A percentile compares a stretch with the other conserved stretches of the same genome.
Conservation (phyloP, 2,888 invertebrate genomes). For the Hemistola chrysoprasaria region DNA sequence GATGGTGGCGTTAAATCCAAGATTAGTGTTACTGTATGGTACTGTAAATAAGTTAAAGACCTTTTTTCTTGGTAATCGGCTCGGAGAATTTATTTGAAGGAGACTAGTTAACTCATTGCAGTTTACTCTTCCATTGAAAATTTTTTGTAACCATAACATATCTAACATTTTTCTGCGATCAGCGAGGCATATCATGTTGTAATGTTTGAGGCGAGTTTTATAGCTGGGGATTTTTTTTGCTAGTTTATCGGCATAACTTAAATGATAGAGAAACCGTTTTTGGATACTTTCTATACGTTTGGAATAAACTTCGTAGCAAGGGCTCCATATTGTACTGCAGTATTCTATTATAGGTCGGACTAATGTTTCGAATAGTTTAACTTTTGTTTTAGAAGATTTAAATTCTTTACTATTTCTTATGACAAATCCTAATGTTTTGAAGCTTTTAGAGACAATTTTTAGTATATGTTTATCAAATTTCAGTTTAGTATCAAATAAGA, state of each 20-base stretch:
- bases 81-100: background rate
- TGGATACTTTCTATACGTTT: background rate
- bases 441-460: background rate
- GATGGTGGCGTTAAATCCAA: no score
- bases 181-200: no score
- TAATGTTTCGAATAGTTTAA: background rate
- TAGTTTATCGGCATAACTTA: no score
- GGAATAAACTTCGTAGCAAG: background rate
- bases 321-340: slow-evolving; percentile 1
- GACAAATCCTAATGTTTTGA: background rate
- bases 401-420: background rate
- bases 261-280: no score
- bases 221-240: no score
- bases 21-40: no score
- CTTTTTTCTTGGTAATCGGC: no score
- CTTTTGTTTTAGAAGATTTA: background rate
- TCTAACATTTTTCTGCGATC: no score
- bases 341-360: background rate
- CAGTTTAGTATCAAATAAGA: background rate
- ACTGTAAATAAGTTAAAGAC: no score
- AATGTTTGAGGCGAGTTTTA: background rate
- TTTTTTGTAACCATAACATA: no score
- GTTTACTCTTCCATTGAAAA: no score
- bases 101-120: background rate
- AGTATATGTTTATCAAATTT: background rate